phyloP scores from a whole-genome alignment of 2,888 invertebrate genomes.

The Sepioteuthis lessoniana region DNA sequence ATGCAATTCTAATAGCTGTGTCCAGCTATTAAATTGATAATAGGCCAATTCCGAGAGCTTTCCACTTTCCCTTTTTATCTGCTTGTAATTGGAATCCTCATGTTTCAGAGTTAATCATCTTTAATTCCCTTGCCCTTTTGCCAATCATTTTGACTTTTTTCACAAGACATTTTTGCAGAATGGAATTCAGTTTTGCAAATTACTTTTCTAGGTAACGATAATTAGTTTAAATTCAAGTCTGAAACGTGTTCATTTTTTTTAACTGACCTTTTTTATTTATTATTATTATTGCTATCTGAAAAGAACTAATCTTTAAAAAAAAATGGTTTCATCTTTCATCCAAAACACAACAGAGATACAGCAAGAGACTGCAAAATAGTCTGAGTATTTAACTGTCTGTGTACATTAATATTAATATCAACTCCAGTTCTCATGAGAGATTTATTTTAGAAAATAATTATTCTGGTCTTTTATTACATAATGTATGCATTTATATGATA shows the following conservation, averaged over 20 bases:
- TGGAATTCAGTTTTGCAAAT: constrained; percentile 33
- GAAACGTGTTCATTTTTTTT: neutral
- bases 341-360: too few species aligned
- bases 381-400: too few species aligned
- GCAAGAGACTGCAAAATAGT: too few species aligned
- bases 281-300: too few species aligned
- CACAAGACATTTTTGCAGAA: constrained; percentile 14
- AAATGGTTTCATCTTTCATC: too few species aligned
- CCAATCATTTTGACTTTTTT: constrained; percentile 33
- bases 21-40: constrained; percentile 23
- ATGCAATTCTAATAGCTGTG: neutral
- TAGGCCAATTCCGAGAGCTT: constrained; percentile 2
- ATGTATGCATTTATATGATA: too few species aligned
- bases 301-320: too few species aligned
- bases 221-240: constrained; percentile 33
- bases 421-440: too few species aligned
- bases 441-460: too few species aligned
- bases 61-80: constrained; percentile 13
- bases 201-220: constrained; percentile 33
- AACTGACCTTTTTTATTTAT: neutral
- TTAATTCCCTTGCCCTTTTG: constrained; percentile 23
- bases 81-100: neutral
- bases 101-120: constrained; percentile 9
- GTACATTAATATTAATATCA: too few species aligned
- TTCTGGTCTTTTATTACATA: too few species aligned